phyloP scores from a whole-genome alignment of 1,140 invertebrate species.

The Macrotrachela quadricornifera region DNA sequence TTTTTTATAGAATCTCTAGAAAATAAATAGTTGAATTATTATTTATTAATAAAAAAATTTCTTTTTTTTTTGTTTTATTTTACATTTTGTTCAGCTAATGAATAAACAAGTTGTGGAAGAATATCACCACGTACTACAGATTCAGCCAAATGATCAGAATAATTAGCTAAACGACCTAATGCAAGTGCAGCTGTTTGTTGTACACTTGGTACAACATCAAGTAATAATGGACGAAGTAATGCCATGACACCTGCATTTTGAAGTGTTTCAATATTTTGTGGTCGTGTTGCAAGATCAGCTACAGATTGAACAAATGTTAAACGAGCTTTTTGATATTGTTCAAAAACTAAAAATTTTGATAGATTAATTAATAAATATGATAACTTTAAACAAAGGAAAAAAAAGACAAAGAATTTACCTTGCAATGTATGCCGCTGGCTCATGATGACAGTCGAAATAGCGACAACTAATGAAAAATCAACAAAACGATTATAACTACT shows the following conservation, averaged over 20 bases:
- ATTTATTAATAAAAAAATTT: no score
- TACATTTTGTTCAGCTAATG: conserved; percentile 40
- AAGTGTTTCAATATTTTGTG: conserved; percentile 48
- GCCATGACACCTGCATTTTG: conserved; percentile 42
- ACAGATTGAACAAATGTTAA: conserved; percentile 49
- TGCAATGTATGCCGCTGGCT: no score
- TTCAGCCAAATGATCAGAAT: conserved; percentile 32
- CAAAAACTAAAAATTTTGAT: conserved; percentile 31
- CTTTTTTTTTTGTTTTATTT: conserved; percentile 9
- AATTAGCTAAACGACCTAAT: conserved; percentile 44
- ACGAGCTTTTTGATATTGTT: conserved; percentile 51
- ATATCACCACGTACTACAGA: conserved; percentile 32
- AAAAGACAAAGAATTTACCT: no score
- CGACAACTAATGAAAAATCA: no score
- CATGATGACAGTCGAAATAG: no score
- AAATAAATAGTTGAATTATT: conserved; percentile 11
- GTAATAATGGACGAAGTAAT: conserved; percentile 44
- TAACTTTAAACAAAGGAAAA: no score
- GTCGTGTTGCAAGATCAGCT: conserved; percentile 44
- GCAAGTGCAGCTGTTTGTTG: conserved; percentile 51
- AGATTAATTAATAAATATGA: no score
- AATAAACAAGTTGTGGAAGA: conserved; percentile 31
- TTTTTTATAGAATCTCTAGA: conserved; percentile 40
- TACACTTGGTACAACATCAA: conserved; percentile 46
- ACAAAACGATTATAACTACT: no score